phyloP scores from a whole-genome alignment of 1,140 invertebrate genomes.

The Brachionus rubens region DNA sequence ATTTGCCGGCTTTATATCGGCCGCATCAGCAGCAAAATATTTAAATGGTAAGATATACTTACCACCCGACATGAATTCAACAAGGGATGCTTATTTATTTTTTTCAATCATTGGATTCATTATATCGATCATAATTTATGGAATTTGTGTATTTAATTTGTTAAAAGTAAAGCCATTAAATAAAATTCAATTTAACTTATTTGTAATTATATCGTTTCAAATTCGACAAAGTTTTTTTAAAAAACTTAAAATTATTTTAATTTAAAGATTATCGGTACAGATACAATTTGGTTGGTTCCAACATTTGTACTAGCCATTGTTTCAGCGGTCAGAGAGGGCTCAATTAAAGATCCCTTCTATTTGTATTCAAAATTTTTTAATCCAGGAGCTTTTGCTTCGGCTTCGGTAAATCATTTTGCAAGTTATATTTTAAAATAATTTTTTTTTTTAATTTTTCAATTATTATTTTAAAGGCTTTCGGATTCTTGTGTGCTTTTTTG shows the following conservation, averaged over 20 bases:
- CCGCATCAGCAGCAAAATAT: conserved; percentile 21
- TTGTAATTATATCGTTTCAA: background rate
- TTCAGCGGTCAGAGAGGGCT: conserved; percentile 12
- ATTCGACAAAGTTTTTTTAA: too few relatives aligned
- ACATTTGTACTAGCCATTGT: conserved; percentile 37
- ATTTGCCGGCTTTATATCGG: conserved; percentile 31
- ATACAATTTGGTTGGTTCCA: conserved; percentile 22
- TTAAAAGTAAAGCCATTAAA: background rate
- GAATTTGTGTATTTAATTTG: background rate
- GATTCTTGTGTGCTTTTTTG: conserved; percentile 10
- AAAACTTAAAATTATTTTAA: too few relatives aligned
- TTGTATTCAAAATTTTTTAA: conserved; percentile 34
- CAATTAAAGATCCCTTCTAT: conserved; percentile 29
- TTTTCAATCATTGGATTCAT: conserved; percentile 39
- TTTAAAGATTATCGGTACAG: conserved; percentile 14
- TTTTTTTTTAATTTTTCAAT: background rate
- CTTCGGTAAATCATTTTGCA: background rate
- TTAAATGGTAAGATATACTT: background rate
- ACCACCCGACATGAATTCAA: conserved; percentile 32
- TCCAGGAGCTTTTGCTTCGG: conserved; percentile 30
- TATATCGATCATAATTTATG: conserved; percentile 9
- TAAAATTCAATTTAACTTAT: conserved; percentile 20
- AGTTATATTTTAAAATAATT: background rate
- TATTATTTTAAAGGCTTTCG: background rate
- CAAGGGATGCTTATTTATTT: conserved; percentile 28